Evolutionary conservation across 2,113 vertebrate species (phyloP).

Genomic region (Octodon degus): DNA sequence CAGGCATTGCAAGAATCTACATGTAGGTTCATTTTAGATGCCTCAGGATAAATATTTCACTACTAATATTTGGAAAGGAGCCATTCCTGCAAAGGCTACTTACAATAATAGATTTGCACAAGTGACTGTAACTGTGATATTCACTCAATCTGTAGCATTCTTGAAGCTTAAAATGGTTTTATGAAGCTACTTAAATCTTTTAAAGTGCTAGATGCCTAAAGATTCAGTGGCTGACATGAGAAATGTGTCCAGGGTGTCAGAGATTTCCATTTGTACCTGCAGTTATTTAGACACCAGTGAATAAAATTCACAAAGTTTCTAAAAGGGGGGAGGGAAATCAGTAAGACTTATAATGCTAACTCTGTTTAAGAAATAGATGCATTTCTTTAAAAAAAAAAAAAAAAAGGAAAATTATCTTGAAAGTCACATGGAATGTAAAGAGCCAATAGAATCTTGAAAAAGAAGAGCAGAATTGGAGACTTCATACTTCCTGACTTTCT

Average conservation of each 20-base stretch:
- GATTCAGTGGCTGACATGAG: background rate
- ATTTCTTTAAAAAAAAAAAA: background rate
- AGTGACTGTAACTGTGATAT: background rate
- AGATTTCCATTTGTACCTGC: conserved; percentile 30
- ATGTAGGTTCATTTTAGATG: background rate
- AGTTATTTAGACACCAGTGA: conserved; percentile 13
- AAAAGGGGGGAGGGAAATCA: background rate
- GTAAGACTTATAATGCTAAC: background rate
- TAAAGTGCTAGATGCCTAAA: background rate
- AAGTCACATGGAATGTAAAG: background rate
- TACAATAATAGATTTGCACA: background rate
- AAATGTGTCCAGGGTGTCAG: conserved; percentile 30
- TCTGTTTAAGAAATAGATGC: background rate
- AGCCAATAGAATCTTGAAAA: background rate
- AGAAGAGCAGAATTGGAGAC: background rate
- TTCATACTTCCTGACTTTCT: background rate
- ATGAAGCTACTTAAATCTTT: conserved; percentile 26
- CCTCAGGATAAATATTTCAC: background rate
- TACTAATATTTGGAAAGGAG: background rate
- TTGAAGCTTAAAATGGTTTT: conserved; percentile 8
- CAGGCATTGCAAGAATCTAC: background rate
- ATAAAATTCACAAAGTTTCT: conserved; percentile 18
- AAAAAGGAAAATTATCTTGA: background rate
- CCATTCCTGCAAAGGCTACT: conserved; percentile 31
- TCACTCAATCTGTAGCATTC: background rate